Percentiles rank a stretch among this genome's conserved stretches.
Conservation (phyloP, 1,140 invertebrate genomes). For the Teleogryllus occipitalis region DNA sequence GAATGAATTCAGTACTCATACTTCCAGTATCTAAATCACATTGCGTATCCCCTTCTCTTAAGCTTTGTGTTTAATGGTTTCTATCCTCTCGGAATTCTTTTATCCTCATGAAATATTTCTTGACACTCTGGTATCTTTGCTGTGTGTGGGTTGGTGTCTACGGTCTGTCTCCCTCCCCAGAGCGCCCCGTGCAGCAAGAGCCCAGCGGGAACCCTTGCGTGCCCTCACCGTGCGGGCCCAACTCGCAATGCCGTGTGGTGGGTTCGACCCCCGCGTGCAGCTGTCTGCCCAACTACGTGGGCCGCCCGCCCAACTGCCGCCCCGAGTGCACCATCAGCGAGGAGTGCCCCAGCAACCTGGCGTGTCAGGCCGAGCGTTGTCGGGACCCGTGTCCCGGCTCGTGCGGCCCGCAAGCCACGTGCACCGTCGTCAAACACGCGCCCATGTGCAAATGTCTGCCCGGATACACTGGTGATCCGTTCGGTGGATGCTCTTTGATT, state of each 20-base stretch:
- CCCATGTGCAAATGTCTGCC: slow-evolving; percentile 32
- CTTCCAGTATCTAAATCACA: background rate
- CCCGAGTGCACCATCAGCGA: slow-evolving; percentile 31
- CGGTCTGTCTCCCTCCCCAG: slow-evolving; percentile 19
- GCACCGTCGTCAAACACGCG: slow-evolving; percentile 28
- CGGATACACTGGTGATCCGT: slow-evolving; percentile 37
- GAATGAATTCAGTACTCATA: too few relatives aligned
- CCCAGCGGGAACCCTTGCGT: slow-evolving; percentile 29
- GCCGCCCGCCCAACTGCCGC: slow-evolving; percentile 32
- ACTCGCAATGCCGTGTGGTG: slow-evolving; percentile 34
- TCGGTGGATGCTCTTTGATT: slow-evolving; percentile 27
- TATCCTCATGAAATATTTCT: slow-evolving; percentile 9
- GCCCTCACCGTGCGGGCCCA: slow-evolving; percentile 38
- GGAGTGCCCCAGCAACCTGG: slow-evolving; percentile 28
- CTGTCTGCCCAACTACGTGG: slow-evolving; percentile 34
- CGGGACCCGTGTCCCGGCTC: slow-evolving; percentile 32
- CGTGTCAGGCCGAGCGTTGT: slow-evolving; percentile 31
- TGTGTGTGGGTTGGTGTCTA: slow-evolving; percentile 6
- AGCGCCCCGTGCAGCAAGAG: slow-evolving; percentile 26
- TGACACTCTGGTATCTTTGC: background rate
- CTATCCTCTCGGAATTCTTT: background rate
- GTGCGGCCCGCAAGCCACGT: slow-evolving; percentile 28
- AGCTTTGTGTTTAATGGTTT: too few relatives aligned
- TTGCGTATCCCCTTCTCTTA: background rate
- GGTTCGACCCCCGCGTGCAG: slow-evolving; percentile 32